phyloP scores from a whole-genome alignment of 2,888 invertebrate genomes.

The Lasioglossum oenotherae region DNA sequence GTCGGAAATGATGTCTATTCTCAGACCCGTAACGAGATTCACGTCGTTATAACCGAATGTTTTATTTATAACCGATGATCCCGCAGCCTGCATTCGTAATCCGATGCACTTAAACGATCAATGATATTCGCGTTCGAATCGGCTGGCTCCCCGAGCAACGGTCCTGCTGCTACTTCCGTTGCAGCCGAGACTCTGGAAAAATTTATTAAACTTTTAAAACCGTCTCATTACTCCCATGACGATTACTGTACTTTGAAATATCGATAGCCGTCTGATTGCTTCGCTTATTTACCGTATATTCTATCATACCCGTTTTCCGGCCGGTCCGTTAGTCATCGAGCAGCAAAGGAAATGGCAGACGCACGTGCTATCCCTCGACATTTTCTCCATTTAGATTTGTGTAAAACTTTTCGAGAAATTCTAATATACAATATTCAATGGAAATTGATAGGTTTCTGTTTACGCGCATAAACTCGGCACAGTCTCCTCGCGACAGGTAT shows the following conservation, averaged over 20 bases:
- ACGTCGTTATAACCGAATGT: conserved; percentile 16
- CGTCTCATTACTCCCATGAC: neutral
- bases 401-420: neutral
- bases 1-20: conserved; percentile 21
- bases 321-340: neutral
- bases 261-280: neutral
- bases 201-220: neutral
- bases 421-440: neutral
- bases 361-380: neutral
- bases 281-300: neutral
- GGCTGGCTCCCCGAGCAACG: neutral
- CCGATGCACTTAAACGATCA: conserved; percentile 10
- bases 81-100: conserved; percentile 15
- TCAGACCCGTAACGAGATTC: conserved; percentile 14
- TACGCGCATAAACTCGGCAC: neutral
- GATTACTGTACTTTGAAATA: neutral
- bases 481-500: neutral
- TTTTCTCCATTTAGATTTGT: neutral
- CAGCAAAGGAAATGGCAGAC: neutral
- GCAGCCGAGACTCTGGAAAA: neutral
- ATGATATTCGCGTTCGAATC: conserved; percentile 1
- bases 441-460: neutral
- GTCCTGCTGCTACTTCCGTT: neutral
- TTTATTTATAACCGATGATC: conserved; percentile 22
- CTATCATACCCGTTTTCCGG: neutral